Evolutionary conservation across 1,140 invertebrate genomes (phyloP).

Genomic region (Drosophila novamexicana): DNA sequence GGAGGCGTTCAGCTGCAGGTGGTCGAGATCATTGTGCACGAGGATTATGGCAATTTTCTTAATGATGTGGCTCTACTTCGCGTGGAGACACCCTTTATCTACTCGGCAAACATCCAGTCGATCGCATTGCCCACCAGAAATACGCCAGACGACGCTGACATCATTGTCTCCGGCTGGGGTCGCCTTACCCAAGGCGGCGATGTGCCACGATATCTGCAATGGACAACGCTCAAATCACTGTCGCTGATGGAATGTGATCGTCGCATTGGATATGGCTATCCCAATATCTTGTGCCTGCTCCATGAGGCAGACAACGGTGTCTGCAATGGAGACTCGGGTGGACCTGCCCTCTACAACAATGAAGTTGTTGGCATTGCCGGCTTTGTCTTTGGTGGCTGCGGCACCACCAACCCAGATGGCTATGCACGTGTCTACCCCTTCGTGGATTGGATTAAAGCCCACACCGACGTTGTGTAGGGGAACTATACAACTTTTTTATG

Average conservation of each 20-base stretch:
- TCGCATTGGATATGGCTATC: conserved; percentile 31
- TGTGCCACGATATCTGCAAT: conserved; percentile 62
- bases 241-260: conserved; percentile 35
- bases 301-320: conserved; percentile 61
- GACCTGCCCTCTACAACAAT: conserved; percentile 66
- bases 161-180: conserved; percentile 86
- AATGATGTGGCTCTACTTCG: conserved; percentile 86
- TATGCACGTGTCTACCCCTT: conserved; percentile 85
- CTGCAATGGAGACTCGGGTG: conserved; percentile 73
- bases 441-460: conserved; percentile 83
- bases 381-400: conserved; percentile 64
- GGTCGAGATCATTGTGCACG: conserved; percentile 75
- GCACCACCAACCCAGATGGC: conserved; percentile 85
- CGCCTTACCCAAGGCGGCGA: conserved; percentile 62
- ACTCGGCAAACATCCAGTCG: conserved; percentile 71
- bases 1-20: conserved; percentile 58
- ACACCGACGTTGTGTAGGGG: conserved; percentile 29
- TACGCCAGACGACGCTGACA: conserved; percentile 52
- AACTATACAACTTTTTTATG: no score
- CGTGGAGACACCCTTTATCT: conserved; percentile 75
- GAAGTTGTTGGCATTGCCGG: conserved; percentile 73
- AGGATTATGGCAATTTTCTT: conserved; percentile 65
- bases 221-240: conserved; percentile 60
- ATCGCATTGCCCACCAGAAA: conserved; percentile 68
- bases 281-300: conserved; percentile 57